Conservation (phyloP, 2,113 vertebrate genomes). For the Macquaria ambigua region DNA sequence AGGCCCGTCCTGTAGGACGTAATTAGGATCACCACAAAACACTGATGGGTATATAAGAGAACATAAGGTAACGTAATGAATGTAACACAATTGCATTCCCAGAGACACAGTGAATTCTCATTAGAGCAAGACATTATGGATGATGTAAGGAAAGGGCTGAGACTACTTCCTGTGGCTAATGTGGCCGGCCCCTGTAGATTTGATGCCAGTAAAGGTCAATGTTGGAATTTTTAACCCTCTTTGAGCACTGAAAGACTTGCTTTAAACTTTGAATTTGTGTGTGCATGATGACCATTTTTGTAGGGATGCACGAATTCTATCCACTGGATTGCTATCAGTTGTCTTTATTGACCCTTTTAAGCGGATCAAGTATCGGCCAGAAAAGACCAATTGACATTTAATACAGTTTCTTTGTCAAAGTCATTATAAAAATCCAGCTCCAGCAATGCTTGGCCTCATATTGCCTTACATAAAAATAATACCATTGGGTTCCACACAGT, state of each 20-base stretch:
- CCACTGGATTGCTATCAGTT: not conserved
- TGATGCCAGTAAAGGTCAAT: conserved; percentile 11
- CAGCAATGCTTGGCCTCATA: too few relatives aligned
- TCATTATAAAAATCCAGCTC: not conserved
- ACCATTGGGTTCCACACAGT: too few relatives aligned
- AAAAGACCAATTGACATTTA: not conserved
- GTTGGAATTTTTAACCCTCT: not conserved
- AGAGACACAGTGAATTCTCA: conserved; percentile 34
- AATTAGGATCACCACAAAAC: conserved; percentile 69
- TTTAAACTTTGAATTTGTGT: not conserved
- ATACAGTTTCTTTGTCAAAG: not conserved
- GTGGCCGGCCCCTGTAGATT: not conserved
- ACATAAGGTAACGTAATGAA: conserved; percentile 3
- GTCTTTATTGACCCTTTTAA: not conserved
- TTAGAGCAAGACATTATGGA: conserved; percentile 34
- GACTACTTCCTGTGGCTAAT: conserved; percentile 17
- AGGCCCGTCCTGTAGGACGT: conserved; percentile 40
- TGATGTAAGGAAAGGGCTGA: conserved; percentile 18
- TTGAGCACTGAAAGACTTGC: not conserved
- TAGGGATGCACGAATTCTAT: not conserved
- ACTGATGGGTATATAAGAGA: conserved; percentile 50
- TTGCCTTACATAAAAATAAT: too few relatives aligned
- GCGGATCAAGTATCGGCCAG: not conserved
- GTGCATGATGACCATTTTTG: not conserved
- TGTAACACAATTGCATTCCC: conserved; percentile 32